phyloP scores from a whole-genome alignment of 2,113 vertebrate species.

The Cyphomyrus plagiostoma region DNA sequence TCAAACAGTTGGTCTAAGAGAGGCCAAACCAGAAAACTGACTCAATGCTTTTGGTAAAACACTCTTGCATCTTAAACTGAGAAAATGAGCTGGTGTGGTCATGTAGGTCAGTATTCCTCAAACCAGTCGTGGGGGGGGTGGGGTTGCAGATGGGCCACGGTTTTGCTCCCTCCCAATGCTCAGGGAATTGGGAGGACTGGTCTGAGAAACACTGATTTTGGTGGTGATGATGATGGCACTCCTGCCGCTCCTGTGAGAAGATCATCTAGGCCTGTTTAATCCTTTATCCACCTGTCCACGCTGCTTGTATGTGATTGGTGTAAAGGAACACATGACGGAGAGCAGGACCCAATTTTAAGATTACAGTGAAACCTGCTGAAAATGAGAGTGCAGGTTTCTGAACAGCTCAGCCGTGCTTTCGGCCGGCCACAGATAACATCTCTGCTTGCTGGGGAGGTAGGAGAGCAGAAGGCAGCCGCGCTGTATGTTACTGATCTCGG shows the following conservation, averaged over 20 bases:
- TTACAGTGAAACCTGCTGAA: background rate
- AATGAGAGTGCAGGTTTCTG: background rate
- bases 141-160: too few relatives aligned
- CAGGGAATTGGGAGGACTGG: background rate
- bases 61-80: background rate
- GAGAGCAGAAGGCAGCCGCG: background rate
- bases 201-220: background rate
- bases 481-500: background rate
- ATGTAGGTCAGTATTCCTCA: background rate
- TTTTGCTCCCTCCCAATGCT: background rate
- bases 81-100: background rate
- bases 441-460: background rate
- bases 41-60: background rate
- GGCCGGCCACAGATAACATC: background rate
- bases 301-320: background rate
- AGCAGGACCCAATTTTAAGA: background rate
- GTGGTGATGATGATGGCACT: background rate
- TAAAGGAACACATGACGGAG: background rate
- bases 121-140: too few relatives aligned
- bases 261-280: background rate
- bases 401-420: slow-evolving; percentile 1
- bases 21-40: background rate
- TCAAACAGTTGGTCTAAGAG: background rate
- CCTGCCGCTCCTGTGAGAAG: background rate
- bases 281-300: background rate